Base-by-base conservation (phyloP, 2,113 vertebrate genomes). In the Barbus barbus region DNA sequence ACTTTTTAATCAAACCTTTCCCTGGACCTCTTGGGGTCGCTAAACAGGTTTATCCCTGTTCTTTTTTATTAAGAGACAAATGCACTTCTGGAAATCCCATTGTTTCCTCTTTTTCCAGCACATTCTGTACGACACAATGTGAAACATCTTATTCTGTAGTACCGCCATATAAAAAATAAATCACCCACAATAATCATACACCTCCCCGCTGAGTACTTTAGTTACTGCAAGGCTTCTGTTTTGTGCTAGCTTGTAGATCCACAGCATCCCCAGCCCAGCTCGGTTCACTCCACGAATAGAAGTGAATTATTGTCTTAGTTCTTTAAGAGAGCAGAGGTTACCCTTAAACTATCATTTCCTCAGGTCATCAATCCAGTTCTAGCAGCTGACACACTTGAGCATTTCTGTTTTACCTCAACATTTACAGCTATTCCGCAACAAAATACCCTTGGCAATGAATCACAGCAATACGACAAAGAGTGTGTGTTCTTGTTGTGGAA, bases 101-200 rank as follows among this genome's bases (percentile, higher is more conserved):
- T 86, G 91, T 87, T 85, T 90, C 85, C 86, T 86, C 89, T 79
- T 91, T 93, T 92, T 93, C 89, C 92, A 89, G 86, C 90, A 88
- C 90, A 84, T 87, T 92, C 89, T 89, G 90, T 88, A 84, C 86
- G 90, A 90, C 91, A 89, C 88, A 87, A 88, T 89, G 89, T 90
- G 78, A 87, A 92, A 93, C 91, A 93, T 90, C 90, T 93, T 89
- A 91, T 91, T 90, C 90, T 91, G 87, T 88, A 92, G 88, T 86
- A 91, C 83, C 90, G 90, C 89, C 88, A 79, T 87, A 90, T 92
- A 93, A 94, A 94, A 93, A 90, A 92, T 94, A 92, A 93, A 95
- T 94, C 92, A 93, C 90, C 92, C 90, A 91, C 91, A 91, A 93
- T 91, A 92, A 92, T 90, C 91, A 88, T 91, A 90, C 89, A 92